Evolutionary conservation across 2,888 invertebrate genomes (phyloP).

Genomic region (Euzetes globulus): DNA sequence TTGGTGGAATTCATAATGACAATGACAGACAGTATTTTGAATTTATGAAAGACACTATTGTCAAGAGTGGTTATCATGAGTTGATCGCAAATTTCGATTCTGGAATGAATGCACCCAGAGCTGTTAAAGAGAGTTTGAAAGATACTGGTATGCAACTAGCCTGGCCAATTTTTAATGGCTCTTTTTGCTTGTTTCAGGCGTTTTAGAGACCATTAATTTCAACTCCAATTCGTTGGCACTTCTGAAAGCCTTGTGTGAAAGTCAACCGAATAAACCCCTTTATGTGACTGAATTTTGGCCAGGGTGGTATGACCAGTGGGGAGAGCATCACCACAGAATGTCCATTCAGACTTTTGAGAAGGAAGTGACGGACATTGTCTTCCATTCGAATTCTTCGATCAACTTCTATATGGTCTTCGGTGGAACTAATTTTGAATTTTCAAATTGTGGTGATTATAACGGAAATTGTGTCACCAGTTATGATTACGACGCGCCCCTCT

Average conservation of each 20-base stretch:
- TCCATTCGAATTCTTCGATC: neutral
- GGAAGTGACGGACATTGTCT: neutral
- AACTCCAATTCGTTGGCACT: slow-evolving; percentile 25
- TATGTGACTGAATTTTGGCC: slow-evolving; percentile 58
- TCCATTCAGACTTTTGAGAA: slow-evolving; percentile 30
- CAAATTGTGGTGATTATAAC: neutral
- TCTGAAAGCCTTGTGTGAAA: slow-evolving; percentile 22
- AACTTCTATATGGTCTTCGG: neutral
- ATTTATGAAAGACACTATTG: slow-evolving; percentile 47
- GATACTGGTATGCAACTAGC: neutral
- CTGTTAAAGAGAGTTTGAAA: neutral
- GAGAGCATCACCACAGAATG: slow-evolving; percentile 39
- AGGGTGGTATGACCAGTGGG: slow-evolving; percentile 59
- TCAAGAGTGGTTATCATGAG: slow-evolving; percentile 49
- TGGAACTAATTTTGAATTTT: neutral
- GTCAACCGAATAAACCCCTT: slow-evolving; percentile 51
- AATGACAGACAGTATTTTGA: slow-evolving; percentile 47
- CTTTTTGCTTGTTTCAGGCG: neutral
- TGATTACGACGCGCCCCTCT: slow-evolving; percentile 49
- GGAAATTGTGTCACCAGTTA: neutral
- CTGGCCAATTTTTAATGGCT: no score
- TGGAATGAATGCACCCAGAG: neutral
- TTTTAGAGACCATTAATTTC: slow-evolving; percentile 34
- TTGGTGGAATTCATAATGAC: slow-evolving; percentile 49
- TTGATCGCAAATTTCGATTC: slow-evolving; percentile 54